Evolutionary conservation across 2,888 invertebrate genomes (phyloP), one percentile per base, ranked within the genome.

Genomic region (Tuberolachnus salignus): DNA sequence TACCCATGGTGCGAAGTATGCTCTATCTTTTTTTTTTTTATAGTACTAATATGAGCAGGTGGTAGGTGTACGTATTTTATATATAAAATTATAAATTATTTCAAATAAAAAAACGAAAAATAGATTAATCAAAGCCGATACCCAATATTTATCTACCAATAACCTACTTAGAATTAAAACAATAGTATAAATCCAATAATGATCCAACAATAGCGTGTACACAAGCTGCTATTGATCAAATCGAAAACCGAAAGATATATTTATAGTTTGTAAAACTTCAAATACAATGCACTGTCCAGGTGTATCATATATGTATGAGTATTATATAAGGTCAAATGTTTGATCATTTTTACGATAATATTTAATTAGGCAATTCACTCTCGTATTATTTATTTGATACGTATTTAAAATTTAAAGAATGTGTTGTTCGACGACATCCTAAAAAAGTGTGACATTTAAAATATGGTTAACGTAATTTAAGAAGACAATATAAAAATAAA

Each of bases 401-500:
- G 59, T 72, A 51, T 21, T 61, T 72, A 57, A 72, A 72, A 61
- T 61, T 49, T 64, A 55, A 73, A 64, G 64, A 64, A 74, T 74
- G 64, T 64, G 53, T 64, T 74, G 53, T 64, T 74, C 8, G 53
- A 44, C 14, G 21, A 21, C 64, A 55, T 74, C n/a, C 19, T 19
- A 55, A 74, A 73, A 55, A 64, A 55, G 64, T 55, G n/a, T 74
- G 64, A 66, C 74, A 74, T 74, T 74, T 74, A 74, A n/a, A 74
- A 74, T 9, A 74, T 9, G 23, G 53, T 26, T 34, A 59, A 49
- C 26, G 59, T 49, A 63, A 51, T 51, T 61, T 51, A 51, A 72
- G 49, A 72, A 51, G 61, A 51, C 19, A 16, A 34, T 51, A 34
- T 63, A 61, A 72, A 72, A 72, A 72, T 61, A 63, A 72, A 61